A percentile compares a stretch with the other conserved stretches of the same genome.
phyloP scores from a whole-genome alignment of 2,888 invertebrate genomes.

The Megamerina dolium region DNA sequence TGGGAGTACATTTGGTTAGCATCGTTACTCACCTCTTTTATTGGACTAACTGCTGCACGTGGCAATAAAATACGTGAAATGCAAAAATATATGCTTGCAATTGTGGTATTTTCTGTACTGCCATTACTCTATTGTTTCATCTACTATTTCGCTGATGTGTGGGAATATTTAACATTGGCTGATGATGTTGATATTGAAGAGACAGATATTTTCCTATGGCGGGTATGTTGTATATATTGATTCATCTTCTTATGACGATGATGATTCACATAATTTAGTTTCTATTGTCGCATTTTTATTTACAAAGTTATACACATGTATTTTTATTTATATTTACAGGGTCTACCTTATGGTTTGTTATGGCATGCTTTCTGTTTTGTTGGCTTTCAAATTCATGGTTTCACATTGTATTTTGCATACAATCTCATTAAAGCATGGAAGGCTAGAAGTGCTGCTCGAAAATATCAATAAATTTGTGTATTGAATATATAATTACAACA shows the following conservation, averaged over 20 bases:
- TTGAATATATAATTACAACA: too few relatives aligned
- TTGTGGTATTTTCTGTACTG: constrained; percentile 68
- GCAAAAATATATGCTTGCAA: constrained; percentile 76
- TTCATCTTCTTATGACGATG: background rate
- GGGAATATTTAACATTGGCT: constrained; percentile 65
- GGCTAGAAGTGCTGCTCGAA: constrained; percentile 63
- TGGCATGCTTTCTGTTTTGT: constrained; percentile 88
- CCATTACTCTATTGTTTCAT: constrained; percentile 76
- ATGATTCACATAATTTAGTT: constrained; percentile 52
- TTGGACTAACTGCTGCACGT: constrained; percentile 80
- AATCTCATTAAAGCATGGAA: constrained; percentile 80
- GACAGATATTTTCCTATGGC: constrained; percentile 71
- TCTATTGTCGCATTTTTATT: too few relatives aligned
- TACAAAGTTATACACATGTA: too few relatives aligned
- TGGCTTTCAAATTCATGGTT: constrained; percentile 82
- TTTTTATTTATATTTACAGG: constrained; percentile 54
- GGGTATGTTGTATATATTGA: constrained; percentile 53
- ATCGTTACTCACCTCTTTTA: constrained; percentile 74
- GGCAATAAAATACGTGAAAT: constrained; percentile 74
- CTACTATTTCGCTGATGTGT: constrained; percentile 79
- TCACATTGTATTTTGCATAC: constrained; percentile 78
- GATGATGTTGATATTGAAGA: constrained; percentile 56
- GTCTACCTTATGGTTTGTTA: constrained; percentile 82
- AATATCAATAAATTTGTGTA: constrained; percentile 58
- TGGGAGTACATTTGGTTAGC: constrained; percentile 95